phyloP scores from a whole-genome alignment of 2,888 invertebrate genomes.

The Andrena hattorfiana region DNA sequence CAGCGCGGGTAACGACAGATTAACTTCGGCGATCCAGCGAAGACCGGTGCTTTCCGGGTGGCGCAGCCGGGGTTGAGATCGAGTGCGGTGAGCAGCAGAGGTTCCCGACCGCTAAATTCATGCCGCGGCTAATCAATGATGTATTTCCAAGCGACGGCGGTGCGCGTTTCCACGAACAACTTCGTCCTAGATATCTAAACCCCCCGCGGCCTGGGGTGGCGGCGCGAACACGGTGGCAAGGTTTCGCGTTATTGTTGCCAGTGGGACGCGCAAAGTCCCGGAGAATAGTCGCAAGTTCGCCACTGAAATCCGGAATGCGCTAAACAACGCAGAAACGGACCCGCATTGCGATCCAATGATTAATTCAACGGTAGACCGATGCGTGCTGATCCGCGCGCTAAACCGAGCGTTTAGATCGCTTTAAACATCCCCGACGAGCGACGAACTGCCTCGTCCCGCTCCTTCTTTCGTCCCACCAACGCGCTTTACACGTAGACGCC shows the following conservation, averaged over 20 bases:
- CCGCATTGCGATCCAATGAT: constrained; percentile 60
- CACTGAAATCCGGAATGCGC: constrained; percentile 63
- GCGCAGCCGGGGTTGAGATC: background rate
- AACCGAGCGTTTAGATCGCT: constrained; percentile 19
- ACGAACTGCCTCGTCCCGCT: constrained; percentile 6
- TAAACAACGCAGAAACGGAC: constrained; percentile 60
- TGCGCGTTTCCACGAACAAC: constrained; percentile 34
- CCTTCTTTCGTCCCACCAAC: background rate
- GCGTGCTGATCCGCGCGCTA: constrained; percentile 32
- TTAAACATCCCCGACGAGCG: constrained; percentile 9
- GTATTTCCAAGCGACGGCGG: constrained; percentile 40
- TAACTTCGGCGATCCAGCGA: background rate
- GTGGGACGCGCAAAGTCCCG: constrained; percentile 45
- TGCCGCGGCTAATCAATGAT: constrained; percentile 65
- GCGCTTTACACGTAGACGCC: constrained; percentile 11
- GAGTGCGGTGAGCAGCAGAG: constrained; percentile 10
- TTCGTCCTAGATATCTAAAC: constrained; percentile 57
- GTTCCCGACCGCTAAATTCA: constrained; percentile 47
- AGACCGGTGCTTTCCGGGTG: background rate
- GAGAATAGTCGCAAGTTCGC: constrained; percentile 66
- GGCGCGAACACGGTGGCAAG: constrained; percentile 7
- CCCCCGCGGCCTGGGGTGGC: constrained; percentile 36
- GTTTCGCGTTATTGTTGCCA: constrained; percentile 46
- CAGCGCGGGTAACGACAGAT: background rate
- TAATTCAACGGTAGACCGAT: constrained; percentile 59